Conservation (phyloP, 2,888 invertebrate genomes). For the Chymomyza caudatula region DNA sequence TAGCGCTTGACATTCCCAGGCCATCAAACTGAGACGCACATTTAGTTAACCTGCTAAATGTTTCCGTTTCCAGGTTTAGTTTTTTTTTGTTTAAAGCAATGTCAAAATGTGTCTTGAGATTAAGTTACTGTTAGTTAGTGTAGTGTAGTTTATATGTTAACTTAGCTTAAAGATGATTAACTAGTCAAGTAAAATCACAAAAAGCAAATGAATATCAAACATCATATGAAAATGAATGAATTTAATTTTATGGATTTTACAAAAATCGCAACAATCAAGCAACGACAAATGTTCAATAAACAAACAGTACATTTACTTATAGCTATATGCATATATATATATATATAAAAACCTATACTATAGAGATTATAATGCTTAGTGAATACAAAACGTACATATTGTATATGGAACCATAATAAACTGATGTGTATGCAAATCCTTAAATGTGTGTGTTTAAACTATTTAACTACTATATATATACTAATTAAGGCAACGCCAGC, state of each 20-base stretch:
- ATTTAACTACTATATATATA: neutral
- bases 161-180: constrained; percentile 23
- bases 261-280: constrained; percentile 58
- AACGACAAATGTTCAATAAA: constrained; percentile 42
- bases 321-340: too few relatives aligned
- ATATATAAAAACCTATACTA: constrained; percentile 27
- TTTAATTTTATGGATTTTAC: constrained; percentile 62
- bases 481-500: constrained; percentile 19
- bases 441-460: constrained; percentile 8
- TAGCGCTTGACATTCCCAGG: constrained; percentile 51
- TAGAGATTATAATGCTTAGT: constrained; percentile 26
- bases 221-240: constrained; percentile 46
- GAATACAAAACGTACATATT: constrained; percentile 38
- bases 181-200: constrained; percentile 67
- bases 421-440: constrained; percentile 9
- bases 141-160: neutral
- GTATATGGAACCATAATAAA: constrained; percentile 33
- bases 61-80: constrained; percentile 38
- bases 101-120: neutral
- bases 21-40: constrained; percentile 61
- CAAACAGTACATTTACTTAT: constrained; percentile 38
- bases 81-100: neutral
- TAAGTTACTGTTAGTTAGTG: constrained; percentile 14
- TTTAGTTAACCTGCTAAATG: constrained; percentile 61
- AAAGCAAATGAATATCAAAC: constrained; percentile 27